Evolutionary conservation across 2,888 invertebrate genomes (phyloP).

Genomic region (Polymixis lichenea): DNA sequence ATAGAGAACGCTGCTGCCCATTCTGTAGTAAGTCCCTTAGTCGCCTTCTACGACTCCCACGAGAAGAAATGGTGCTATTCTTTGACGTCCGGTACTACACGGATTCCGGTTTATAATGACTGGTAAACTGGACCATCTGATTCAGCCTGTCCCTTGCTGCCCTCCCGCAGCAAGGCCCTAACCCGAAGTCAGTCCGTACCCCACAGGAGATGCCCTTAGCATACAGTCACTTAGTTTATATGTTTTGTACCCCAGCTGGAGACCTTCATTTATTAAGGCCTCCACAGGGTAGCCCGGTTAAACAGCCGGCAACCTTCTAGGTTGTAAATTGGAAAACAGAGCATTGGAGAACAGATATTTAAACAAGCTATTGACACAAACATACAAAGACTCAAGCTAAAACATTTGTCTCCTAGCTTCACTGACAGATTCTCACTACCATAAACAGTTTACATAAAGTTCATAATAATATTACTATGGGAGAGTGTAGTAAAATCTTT

Average conservation of each 20-base stretch:
- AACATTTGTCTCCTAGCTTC: background rate
- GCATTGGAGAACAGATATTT: background rate
- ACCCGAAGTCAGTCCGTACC: too few species aligned
- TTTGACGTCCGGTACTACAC: too few species aligned
- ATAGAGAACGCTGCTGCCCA: too few species aligned
- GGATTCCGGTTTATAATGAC: too few species aligned
- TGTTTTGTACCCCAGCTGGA: background rate
- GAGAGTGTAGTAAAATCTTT: constrained; percentile 21
- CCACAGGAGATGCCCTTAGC: too few species aligned
- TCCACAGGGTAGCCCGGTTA: background rate
- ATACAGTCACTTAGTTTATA: too few species aligned
- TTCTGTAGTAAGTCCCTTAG: too few species aligned
- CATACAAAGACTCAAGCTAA: background rate
- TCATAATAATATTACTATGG: constrained; percentile 22
- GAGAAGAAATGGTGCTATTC: too few species aligned
- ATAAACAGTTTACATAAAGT: constrained; percentile 1
- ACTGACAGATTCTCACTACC: background rate
- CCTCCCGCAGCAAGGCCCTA: too few species aligned
- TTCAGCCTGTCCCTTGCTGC: too few species aligned
- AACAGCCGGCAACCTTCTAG: background rate
- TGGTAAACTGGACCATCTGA: too few species aligned
- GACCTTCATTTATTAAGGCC: background rate
- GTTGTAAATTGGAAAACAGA: background rate
- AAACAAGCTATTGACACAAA: background rate
- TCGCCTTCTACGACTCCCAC: too few species aligned